Evolutionary conservation across 2,797 vertebrate species (phyloP).

Genomic region (Hippopotamyrus pictus): DNA sequence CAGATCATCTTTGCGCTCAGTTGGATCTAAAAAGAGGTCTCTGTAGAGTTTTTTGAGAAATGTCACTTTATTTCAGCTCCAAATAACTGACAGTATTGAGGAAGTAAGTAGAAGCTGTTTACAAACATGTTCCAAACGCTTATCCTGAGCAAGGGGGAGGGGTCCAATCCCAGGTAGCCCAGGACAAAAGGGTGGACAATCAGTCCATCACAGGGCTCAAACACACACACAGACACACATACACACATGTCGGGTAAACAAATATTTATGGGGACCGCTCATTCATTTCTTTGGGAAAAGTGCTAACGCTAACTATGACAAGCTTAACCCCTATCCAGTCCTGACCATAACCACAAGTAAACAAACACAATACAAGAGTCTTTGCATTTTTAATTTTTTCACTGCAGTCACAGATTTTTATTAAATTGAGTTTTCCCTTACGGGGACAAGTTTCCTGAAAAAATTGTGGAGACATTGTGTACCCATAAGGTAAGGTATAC

Average conservation of each 20-base stretch:
- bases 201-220: neutral
- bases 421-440: neutral
- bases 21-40: neutral
- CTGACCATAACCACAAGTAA: neutral
- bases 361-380: neutral
- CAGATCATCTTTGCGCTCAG: neutral
- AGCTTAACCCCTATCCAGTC: neutral
- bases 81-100: neutral
- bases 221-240: neutral
- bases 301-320: neutral
- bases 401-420: neutral
- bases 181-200: neutral
- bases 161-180: neutral
- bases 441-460: neutral
- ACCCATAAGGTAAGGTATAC: neutral
- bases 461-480: neutral
- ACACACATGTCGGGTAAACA: neutral
- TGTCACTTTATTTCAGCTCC: neutral
- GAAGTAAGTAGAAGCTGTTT: neutral
- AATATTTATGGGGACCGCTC: neutral
- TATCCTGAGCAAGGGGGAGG: neutral
- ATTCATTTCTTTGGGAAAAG: neutral
- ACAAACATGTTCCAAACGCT: neutral
- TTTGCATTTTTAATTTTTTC: neutral
- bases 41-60: neutral